Evolutionary conservation across 2,797 vertebrate genomes (phyloP).

Genomic region (Rhinogobio ventralis): DNA sequence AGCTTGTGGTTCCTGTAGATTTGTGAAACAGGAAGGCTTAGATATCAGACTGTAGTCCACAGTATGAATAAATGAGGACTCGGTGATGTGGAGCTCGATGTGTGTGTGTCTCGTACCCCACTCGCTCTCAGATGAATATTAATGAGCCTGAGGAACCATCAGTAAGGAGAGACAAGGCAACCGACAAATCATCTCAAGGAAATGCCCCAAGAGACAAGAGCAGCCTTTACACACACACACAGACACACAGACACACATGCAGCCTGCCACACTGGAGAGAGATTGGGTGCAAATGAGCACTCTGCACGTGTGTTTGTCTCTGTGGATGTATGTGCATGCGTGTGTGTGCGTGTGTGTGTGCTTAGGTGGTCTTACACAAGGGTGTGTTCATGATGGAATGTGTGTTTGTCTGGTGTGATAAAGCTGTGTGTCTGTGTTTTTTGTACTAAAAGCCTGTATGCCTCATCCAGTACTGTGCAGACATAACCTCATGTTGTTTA

Average conservation of each 20-base stretch:
- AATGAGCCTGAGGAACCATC: conserved; percentile 45
- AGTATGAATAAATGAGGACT: conserved; percentile 51
- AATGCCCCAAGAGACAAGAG: conserved; percentile 42
- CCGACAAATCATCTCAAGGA: conserved; percentile 53
- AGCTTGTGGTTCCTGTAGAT: background rate
- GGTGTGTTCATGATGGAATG: conserved; percentile 30
- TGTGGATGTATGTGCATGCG: background rate
- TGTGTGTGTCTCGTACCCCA: conserved; percentile 19
- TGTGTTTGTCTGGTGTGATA: conserved; percentile 9
- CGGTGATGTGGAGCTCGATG: conserved; percentile 41
- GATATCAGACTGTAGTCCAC: conserved; percentile 38
- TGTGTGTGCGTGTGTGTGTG: background rate
- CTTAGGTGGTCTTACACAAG: background rate
- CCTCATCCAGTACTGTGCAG: background rate
- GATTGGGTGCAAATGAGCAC: background rate
- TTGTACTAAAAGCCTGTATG: conserved; percentile 6
- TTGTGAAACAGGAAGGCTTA: conserved; percentile 24
- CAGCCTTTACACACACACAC: conserved; percentile 15
- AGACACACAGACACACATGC: background rate
- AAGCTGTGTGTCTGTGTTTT: conserved; percentile 1
- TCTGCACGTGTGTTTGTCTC: background rate
- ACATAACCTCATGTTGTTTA: conserved; percentile 27
- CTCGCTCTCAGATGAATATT: conserved; percentile 55
- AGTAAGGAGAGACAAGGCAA: conserved; percentile 52
- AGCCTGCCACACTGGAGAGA: conserved; percentile 12